Evolutionary conservation across 2,113 vertebrate genomes (phyloP).

Genomic region (Apodemus speciosus): DNA sequence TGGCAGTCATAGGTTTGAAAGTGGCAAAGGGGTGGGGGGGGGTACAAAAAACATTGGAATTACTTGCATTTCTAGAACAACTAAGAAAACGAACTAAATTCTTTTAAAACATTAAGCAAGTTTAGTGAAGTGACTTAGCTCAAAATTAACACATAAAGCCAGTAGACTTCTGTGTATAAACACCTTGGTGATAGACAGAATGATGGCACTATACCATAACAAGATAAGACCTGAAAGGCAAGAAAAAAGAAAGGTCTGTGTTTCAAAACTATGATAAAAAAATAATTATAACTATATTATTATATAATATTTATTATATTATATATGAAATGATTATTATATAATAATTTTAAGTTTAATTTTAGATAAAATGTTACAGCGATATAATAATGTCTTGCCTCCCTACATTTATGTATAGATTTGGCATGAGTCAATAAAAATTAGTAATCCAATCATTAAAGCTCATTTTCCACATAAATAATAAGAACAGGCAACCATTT

Average conservation of each 20-base stretch:
- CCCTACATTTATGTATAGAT: neutral
- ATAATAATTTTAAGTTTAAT: neutral
- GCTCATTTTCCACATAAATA: neutral
- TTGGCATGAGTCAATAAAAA: constrained; percentile 11
- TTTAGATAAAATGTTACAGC: neutral
- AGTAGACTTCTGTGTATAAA: neutral
- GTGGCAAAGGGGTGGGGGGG: neutral
- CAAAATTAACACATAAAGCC: neutral
- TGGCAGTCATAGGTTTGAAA: neutral
- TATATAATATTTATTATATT: too few species aligned
- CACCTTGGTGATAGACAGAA: neutral
- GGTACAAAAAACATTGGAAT: neutral
- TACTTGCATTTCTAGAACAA: constrained; percentile 24
- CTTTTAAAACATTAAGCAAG: neutral
- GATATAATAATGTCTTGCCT: neutral
- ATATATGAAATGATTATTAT: too few species aligned
- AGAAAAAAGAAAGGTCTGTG: neutral
- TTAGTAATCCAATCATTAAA: neutral
- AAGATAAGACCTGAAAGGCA: neutral
- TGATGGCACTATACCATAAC: neutral
- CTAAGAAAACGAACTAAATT: neutral
- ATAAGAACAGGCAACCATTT: neutral
- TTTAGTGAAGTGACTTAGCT: neutral
- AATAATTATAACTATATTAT: neutral
- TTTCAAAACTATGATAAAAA: neutral